Base-by-base conservation (phyloP, 2,797 vertebrate genomes). In the Todus mexicanus region DNA sequence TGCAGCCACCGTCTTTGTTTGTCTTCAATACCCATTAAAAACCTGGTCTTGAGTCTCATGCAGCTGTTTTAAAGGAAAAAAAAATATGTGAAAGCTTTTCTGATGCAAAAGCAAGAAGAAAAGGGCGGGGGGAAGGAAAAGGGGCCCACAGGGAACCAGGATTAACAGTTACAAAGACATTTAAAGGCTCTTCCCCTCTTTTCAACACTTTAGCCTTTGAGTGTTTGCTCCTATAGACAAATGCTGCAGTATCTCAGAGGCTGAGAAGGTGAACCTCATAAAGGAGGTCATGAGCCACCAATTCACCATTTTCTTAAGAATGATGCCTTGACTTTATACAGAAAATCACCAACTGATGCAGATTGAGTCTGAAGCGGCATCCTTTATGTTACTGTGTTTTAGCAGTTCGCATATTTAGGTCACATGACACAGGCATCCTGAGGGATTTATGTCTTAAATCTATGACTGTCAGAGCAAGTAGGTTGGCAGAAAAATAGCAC, bases 111-210 rank as follows among this genome's bases (percentile, higher is more conserved):
- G 92, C 84, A 70, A 84, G 92, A 87, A 84, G 60, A 75, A 88
- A 73, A 43, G n/a, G 60, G 6, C 12, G 13, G 26, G 26, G 21
- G 17, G 20, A 4, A 10, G 54, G 87, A 31, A 91, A 75, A 96
- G 92, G 33, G 87, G 97, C 98, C 98, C 98, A 98, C 97, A 97
- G 98, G 98, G 98, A 98, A 96, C 96, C 97, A 97, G 97, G 98
- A 99, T 98, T 99, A 99, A 99, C 98, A 98, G 98, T 97, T 97
- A 98, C 98, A 99, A 99, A 99, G 98, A 98, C 98, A 97, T 98
- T 98, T 98, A 98, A 98, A 98, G 97, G 97, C 98, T 98, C 97
- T 98, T 98, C 98, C 98, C 98, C 97, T 98, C 98, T 98, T 98
- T 99, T 99, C 98, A 99, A 95, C 93, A 93, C 95, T 45, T 95